Evolutionary conservation across 2,888 invertebrate genomes (phyloP), one percentile per base, ranked within the genome.

Genomic region (Hirtodrosophila confusa): DNA sequence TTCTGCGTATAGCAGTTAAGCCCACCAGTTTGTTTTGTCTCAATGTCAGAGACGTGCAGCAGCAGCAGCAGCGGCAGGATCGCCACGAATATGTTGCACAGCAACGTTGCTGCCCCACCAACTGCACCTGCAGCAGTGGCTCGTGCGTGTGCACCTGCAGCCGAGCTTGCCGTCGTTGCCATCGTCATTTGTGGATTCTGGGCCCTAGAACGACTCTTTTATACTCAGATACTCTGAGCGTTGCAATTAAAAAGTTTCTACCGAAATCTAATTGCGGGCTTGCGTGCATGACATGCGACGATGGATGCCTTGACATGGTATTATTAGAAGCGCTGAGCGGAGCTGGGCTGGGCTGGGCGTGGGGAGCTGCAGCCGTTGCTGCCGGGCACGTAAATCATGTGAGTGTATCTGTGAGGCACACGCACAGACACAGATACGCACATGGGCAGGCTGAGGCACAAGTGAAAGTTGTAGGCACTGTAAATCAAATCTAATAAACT

Each of bases 401-500:
- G 37, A 23, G 48, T 50, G 49, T 57, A 64, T 57, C 61, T 57
- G 39, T 40, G 51, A 55, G 61, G 40, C 35, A 11, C 11, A 23
- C 10, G n/a, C 37, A 50, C 37, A 23, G n/a, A 7, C 4, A 60
- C 10, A 17, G 17, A 17, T 17, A 53, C 29, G 11, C 9, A 36
- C 3, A 39, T 9, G n/a, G 36, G 55, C 54, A 55, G 39, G 24
- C 39, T 40, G 47, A 41, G 48, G 43, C 17, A 51, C 58, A 66
- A 77, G 70, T 70, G 74, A 70, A 74, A 72, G 80, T 65, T 83
- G 68, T 77, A 48, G 63, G 75, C 75, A 65, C 67, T 82, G 83
- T 82, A 82, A 82, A 82, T 82, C 86, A 82, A 82, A 82, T 82
- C 82, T 82, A 82, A 82, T 82, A 82, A 82, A 86, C 86, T 83